Conservation (phyloP, 2,888 invertebrate species). For the Epinotia ramella region DNA sequence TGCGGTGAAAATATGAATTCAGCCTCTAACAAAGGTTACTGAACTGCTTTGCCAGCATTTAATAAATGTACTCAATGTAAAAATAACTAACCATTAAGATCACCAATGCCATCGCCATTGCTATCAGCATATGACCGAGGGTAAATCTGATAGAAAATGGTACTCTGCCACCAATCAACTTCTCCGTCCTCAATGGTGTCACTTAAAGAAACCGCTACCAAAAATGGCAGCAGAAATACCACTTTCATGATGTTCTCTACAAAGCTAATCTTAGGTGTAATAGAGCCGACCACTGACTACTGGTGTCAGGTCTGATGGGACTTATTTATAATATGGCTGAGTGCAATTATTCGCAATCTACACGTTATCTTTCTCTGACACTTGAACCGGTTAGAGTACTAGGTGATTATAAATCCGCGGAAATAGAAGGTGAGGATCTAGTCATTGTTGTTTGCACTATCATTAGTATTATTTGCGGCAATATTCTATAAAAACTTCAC, state of each 20-base stretch:
- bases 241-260: constrained; percentile 58
- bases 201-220: constrained; percentile 57
- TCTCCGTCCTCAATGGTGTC: constrained; percentile 55
- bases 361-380: constrained; percentile 30
- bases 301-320: background rate
- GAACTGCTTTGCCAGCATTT: no score
- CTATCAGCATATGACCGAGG: constrained; percentile 92
- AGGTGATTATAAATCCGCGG: constrained; percentile 4
- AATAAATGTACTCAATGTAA: background rate
- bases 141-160: constrained; percentile 92
- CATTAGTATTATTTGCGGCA: background rate
- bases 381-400: constrained; percentile 24
- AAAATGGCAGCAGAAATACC: constrained; percentile 58
- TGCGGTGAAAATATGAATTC: no score
- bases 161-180: constrained; percentile 91
- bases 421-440: background rate
- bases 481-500: background rate
- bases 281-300: constrained; percentile 12
- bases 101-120: constrained; percentile 89
- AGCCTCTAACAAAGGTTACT: no score
- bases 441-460: background rate
- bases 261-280: background rate
- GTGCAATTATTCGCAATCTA: constrained; percentile 15
- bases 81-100: constrained; percentile 76
- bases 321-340: constrained; percentile 33